Evolutionary conservation across 2,888 invertebrate species (phyloP).

Genomic region (Nomada goodeniana): DNA sequence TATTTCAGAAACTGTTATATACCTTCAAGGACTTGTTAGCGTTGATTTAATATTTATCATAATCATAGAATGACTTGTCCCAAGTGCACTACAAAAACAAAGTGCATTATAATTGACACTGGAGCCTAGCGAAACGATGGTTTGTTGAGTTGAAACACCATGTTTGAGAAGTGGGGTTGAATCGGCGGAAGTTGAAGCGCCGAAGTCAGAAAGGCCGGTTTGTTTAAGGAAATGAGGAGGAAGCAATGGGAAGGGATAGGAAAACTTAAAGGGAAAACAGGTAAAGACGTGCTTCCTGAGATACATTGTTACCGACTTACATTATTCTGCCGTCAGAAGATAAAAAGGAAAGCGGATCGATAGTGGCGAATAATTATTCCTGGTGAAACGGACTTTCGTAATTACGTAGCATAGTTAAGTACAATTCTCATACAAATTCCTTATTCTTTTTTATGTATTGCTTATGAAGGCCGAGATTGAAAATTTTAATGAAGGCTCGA

Average conservation of each 20-base stretch:
- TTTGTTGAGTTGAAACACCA: conserved; percentile 4
- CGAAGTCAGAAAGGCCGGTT: background rate
- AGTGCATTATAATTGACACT: background rate
- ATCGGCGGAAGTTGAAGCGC: background rate
- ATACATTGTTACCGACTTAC: background rate
- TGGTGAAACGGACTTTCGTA: background rate
- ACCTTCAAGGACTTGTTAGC: too few relatives aligned
- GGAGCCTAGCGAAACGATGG: background rate
- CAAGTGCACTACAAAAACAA: conserved; percentile 2
- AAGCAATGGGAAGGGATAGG: background rate
- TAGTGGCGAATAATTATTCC: conserved; percentile 6
- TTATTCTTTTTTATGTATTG: conserved; percentile 11
- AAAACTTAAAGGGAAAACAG: background rate
- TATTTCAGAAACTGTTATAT: too few relatives aligned
- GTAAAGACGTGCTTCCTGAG: conserved; percentile 10
- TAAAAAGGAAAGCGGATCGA: background rate
- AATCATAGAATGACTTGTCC: background rate
- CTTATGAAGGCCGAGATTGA: background rate
- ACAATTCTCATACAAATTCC: background rate
- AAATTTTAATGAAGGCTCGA: background rate
- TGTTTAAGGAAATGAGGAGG: conserved; percentile 3
- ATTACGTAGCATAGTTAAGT: conserved; percentile 15
- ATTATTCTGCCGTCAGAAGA: background rate
- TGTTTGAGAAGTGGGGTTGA: background rate
- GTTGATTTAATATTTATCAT: too few relatives aligned